Evolutionary conservation across 1,140 invertebrate genomes (phyloP).

Genomic region (Drosophila cardini): DNA sequence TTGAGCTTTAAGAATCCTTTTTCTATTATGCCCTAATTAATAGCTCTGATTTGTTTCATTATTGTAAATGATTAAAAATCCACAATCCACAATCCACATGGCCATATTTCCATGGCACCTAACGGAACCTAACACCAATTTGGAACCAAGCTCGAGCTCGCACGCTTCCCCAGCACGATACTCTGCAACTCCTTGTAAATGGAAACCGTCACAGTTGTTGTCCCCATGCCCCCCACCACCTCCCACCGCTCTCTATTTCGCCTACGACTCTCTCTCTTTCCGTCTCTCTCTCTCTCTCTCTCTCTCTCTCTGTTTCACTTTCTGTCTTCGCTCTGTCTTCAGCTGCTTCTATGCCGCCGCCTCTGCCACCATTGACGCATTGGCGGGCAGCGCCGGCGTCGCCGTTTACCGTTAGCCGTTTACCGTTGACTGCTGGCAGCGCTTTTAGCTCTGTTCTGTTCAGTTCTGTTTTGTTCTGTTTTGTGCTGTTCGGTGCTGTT

Average conservation of each 20-base stretch:
- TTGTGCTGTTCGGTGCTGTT: slow-evolving; percentile 34
- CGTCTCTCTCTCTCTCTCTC: not conserved
- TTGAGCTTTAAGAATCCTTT: too few relatives aligned
- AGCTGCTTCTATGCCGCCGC: not conserved
- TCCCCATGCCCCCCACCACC: slow-evolving; percentile 38
- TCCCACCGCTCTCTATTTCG: too few relatives aligned
- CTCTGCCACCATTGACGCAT: not conserved
- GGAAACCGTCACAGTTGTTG: slow-evolving; percentile 80
- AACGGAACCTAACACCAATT: slow-evolving; percentile 76
- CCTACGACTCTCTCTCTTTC: not conserved
- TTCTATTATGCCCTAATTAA: slow-evolving; percentile 21
- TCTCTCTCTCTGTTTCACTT: too few relatives aligned
- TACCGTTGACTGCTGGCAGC: slow-evolving; percentile 36
- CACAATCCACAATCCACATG: slow-evolving; percentile 53
- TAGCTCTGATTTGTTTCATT: slow-evolving; percentile 11
- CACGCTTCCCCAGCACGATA: slow-evolving; percentile 55
- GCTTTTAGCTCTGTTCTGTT: slow-evolving; percentile 19
- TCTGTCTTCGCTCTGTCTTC: not conserved
- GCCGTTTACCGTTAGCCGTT: slow-evolving; percentile 22
- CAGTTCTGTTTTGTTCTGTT: slow-evolving; percentile 18
- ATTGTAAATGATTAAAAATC: slow-evolving; percentile 55
- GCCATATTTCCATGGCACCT: slow-evolving; percentile 67
- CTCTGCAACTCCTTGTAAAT: slow-evolving; percentile 71
- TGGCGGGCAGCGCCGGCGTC: slow-evolving; percentile 43
- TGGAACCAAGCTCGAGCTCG: slow-evolving; percentile 61